Base-by-base conservation (phyloP, 2,113 vertebrate species). In the Vicugna pacos region DNA sequence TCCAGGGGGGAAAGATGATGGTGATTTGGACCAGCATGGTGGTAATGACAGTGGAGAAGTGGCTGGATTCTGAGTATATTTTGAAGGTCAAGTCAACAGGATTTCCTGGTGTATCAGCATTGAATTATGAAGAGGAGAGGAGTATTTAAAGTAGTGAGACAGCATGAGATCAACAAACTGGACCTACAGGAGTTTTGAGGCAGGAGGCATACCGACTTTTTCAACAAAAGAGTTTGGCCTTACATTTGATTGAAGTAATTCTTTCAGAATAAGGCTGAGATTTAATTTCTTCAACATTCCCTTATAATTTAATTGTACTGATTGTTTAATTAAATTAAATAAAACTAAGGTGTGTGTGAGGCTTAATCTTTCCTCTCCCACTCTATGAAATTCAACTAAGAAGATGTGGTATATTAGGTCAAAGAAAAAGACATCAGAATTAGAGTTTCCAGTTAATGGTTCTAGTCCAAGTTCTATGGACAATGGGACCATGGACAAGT, bases 261-360 rank as follows among this genome's bases (percentile, higher is more conserved):
- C 50, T 86, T 70, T 90, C 46, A 96, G 32, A 14, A 50, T 48
- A 86, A 93, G 8, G 5, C 35, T 91, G 58, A 75, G 22, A 76
- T 81, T 67, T 77, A 62, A 82, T 85, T 79, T 32, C 67, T 67
- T 80, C 26, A 64, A 56, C 62, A 67, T 50, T 70, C 75, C 83
- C n/a, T 65, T 90, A 30, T 30, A 22, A 82, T 50, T 77, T 64
- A 80, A 91, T 50, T 76, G 28, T 54, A 35, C 76, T 35, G 65
- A 15, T 35, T 42, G 28, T 72, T 89, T 77, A 64, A 52, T 72
- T 86, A 65, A 94, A 85, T 75, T n/a, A 77, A 94, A 30, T 90
- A 26, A 89, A 86, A 92, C 19, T 48, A 42, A 73, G 5, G 20
- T 84, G n/a, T 75, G 1, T 73, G 58, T 83, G 20, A 92, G 20